A percentile compares a stretch with the other conserved stretches of the same genome.
phyloP scores from a whole-genome alignment of 1,140 invertebrate species.

The Papilio xuthus region DNA sequence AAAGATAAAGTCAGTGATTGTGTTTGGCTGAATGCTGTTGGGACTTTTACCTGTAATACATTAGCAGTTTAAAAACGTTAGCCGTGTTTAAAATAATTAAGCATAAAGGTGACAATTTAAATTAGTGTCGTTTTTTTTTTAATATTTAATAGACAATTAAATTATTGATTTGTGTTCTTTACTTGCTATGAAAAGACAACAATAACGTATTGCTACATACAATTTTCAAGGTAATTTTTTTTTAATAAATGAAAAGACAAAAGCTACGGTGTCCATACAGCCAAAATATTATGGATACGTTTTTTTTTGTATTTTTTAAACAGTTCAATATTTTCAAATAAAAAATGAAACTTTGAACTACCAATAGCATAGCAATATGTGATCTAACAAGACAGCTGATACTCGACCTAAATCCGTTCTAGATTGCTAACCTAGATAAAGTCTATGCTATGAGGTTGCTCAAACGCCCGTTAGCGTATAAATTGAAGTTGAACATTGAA shows the following conservation, averaged over 20 bases:
- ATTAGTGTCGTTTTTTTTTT: not conserved
- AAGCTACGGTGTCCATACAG: not conserved
- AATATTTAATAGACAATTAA: not conserved
- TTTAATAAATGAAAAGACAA: not conserved
- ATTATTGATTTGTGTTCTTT: not conserved
- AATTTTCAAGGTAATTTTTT: not conserved
- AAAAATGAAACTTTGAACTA: not conserved
- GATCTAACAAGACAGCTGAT: not conserved
- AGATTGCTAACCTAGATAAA: constrained; percentile 8
- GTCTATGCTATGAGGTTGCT: not conserved
- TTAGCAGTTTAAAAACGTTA: not conserved
- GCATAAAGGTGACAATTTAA: not conserved
- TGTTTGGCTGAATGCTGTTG: not conserved
- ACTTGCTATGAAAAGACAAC: not conserved
- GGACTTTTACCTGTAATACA: not conserved
- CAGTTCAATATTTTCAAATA: not conserved
- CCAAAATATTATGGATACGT: not conserved
- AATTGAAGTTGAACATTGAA: not conserved
- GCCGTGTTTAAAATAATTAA: not conserved
- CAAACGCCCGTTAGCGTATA: not conserved
- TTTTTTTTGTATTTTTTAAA: not conserved
- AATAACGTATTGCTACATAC: not conserved
- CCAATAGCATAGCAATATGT: not conserved
- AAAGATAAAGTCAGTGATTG: not conserved
- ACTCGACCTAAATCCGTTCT: constrained; percentile 10